Conservation (phyloP, 2,797 vertebrate genomes). For the Columba guinea region DNA sequence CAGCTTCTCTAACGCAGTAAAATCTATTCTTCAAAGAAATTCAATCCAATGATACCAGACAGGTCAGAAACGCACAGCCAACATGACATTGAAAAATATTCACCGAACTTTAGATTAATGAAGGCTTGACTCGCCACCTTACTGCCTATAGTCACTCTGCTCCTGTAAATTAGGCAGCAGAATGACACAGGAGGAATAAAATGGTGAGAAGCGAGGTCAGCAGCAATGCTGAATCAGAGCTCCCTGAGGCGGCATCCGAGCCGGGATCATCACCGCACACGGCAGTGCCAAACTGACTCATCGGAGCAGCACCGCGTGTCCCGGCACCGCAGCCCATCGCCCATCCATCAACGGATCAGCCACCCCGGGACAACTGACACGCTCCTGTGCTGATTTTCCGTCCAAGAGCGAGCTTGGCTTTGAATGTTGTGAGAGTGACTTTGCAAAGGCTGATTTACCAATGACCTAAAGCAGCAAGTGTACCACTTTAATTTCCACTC, state of each 20-base stretch:
- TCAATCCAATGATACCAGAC: background rate
- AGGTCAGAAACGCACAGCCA: constrained; percentile 22
- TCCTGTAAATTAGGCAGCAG: background rate
- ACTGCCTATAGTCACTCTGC: background rate
- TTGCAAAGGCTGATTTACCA: constrained; percentile 10
- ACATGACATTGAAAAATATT: background rate
- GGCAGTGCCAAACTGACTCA: background rate
- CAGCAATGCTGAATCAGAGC: constrained; percentile 35
- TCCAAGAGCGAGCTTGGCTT: background rate
- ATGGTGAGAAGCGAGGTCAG: background rate
- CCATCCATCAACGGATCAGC: background rate
- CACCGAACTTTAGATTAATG: background rate
- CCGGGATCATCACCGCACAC: background rate
- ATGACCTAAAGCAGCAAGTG: background rate
- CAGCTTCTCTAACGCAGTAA: background rate
- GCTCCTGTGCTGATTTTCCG: background rate
- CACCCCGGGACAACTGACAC: background rate
- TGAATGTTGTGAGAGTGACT: background rate
- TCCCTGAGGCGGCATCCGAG: background rate
- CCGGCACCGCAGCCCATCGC: background rate
- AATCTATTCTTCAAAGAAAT: background rate
- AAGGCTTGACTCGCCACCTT: background rate
- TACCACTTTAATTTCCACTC: background rate
- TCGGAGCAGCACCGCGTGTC: background rate
- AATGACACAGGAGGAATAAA: background rate